Evolutionary conservation across 2,888 invertebrate species (phyloP).

Genomic region (Caenorhabditis drosophilae): DNA sequence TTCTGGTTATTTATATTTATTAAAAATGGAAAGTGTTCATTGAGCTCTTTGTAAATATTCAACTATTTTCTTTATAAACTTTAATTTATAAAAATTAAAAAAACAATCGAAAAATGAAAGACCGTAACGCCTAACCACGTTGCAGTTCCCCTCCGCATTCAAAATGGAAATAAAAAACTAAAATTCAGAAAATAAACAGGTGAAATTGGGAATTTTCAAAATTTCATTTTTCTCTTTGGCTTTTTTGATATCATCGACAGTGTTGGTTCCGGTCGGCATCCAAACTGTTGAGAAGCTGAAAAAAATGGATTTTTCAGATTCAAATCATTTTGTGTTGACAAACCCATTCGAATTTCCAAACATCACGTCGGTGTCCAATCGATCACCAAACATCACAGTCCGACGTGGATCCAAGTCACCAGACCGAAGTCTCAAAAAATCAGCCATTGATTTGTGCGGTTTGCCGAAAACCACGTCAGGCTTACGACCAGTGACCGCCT

Average conservation of each 20-base stretch:
- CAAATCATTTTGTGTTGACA: too few species aligned
- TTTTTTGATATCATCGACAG: constrained; percentile 14
- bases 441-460: constrained; percentile 75
- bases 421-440: constrained; percentile 70
- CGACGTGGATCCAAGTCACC: constrained; percentile 80
- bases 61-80: too few species aligned
- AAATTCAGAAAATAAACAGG: constrained; percentile 25
- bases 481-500: constrained; percentile 80
- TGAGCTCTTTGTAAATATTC: too few species aligned
- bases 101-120: too few species aligned
- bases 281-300: constrained; percentile 33
- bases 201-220: constrained; percentile 26
- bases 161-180: too few species aligned
- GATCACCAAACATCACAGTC: constrained; percentile 90
- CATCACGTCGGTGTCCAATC: constrained; percentile 87
- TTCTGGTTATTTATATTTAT: too few species aligned
- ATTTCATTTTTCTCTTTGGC: constrained; percentile 10
- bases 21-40: too few species aligned
- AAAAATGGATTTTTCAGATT: too few species aligned
- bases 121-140: too few species aligned
- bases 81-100: too few species aligned
- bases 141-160: too few species aligned
- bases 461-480: constrained; percentile 88
- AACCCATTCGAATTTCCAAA: constrained; percentile 84
- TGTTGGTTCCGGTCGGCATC: constrained; percentile 33